phyloP scores from a whole-genome alignment of 2,797 vertebrate genomes.

The Enteromius paludinosus region DNA sequence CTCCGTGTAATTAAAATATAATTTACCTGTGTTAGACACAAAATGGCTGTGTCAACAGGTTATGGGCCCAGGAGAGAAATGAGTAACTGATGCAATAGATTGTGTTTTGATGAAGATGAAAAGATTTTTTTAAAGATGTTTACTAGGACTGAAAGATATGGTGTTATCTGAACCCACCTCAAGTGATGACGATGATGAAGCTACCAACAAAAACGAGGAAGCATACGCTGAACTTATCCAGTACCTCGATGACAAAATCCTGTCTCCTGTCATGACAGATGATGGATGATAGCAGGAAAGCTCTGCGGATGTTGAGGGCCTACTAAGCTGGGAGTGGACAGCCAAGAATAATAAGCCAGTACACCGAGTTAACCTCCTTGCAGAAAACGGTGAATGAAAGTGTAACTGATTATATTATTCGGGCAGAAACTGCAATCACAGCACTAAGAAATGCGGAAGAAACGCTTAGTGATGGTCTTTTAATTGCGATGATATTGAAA shows the following conservation, averaged over 20 bases:
- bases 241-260: background rate
- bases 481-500: constrained; percentile 11
- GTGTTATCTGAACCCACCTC: background rate
- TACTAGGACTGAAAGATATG: background rate
- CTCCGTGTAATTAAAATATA: background rate
- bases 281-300: background rate
- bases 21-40: too few relatives aligned
- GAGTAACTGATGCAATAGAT: too few relatives aligned
- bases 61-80: too few relatives aligned
- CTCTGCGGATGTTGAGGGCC: background rate
- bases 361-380: background rate
- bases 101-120: too few relatives aligned
- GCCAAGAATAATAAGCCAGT: background rate
- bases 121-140: too few relatives aligned
- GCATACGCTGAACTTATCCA: background rate
- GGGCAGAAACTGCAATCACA: background rate
- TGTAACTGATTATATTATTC: background rate
- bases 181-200: background rate
- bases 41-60: too few relatives aligned
- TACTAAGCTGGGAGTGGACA: background rate
- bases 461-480: background rate
- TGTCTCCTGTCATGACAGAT: background rate
- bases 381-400: background rate
- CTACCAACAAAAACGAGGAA: background rate
- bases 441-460: background rate